Evolutionary conservation across 1,140 invertebrate species (phyloP), one percentile per base, ranked within the genome.

Genomic region (Drosophila yakuba): DNA sequence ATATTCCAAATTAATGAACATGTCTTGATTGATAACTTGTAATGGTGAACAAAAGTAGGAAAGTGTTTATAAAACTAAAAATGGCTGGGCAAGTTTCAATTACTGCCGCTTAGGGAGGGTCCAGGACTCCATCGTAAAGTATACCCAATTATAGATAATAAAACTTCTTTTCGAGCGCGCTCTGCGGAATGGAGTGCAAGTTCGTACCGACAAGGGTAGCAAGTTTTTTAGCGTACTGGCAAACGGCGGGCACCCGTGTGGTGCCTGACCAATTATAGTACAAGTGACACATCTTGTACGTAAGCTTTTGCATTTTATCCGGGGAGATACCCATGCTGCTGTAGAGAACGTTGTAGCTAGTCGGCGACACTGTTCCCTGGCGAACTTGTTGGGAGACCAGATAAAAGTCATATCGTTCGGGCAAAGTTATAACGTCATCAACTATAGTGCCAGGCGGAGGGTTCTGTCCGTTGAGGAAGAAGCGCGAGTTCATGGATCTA

Each of bases 251-350:
- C 3, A 98, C 97, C 17, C 96, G 92, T 0, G 97, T 95, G 0
- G 97, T 97, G 4, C 96, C 97, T 20, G 93, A 93, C 95, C 96
- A 98, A 92, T 98, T 98, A 84, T 95, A 98, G 80, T 98, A 98
- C 91, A 97, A 93, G 83, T 98, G 97, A 0, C 95, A 95, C 80
- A 97, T 92, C 91, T 97, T 97, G 82, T 96, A 98, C 0, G 97
- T 95, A 0, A 98, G 74, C 12, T 94, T 89, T 89, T 98, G 97
- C 8, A 97, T 91, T 48, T 95, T 93, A 63, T 97, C 96, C 0
- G 96, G 93, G n/a, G 91, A 83, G 2, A 97, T 91, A 0, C 93
- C 93, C 1, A 94, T 93, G 11, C 90, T 94, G 80, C 98, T 95
- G 59, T 94, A 92, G 0, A 98, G 93, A 0, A 98, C 94, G 74